phyloP scores from a whole-genome alignment of 2,113 vertebrate species.

The Otolemur garnettii region DNA sequence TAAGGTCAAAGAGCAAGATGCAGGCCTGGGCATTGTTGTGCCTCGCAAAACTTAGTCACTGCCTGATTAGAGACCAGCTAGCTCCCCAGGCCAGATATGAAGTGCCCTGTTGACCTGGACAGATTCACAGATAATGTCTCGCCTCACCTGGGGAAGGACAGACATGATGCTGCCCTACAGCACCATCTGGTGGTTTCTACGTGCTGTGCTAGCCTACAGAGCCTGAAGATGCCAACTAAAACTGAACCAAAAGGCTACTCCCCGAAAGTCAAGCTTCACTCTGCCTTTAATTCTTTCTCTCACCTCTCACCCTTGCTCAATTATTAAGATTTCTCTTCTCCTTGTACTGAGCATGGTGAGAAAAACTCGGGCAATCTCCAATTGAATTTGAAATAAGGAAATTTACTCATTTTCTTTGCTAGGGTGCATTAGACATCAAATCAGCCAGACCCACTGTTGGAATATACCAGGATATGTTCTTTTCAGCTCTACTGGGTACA shows the following conservation, averaged over 20 bases:
- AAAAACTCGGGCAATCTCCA: background rate
- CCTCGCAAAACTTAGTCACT: background rate
- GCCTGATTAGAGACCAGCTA: background rate
- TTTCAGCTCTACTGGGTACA: background rate
- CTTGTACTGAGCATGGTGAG: background rate
- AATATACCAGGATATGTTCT: background rate
- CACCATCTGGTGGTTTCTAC: constrained; percentile 44
- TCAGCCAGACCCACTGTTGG: background rate
- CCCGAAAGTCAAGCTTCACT: background rate
- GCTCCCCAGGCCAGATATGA: too few species aligned
- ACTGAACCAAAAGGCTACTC: background rate
- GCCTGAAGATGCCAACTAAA: background rate
- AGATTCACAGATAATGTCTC: background rate
- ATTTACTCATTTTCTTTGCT: background rate
- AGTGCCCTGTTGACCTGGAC: background rate
- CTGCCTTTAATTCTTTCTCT: background rate
- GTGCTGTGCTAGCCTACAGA: background rate
- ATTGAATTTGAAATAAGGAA: constrained; percentile 29
- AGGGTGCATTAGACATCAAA: background rate
- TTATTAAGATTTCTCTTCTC: background rate
- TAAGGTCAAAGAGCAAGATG: constrained; percentile 13
- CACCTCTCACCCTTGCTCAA: background rate
- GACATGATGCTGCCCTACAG: accelerated
- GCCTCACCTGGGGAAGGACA: background rate
- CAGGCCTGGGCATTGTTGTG: background rate